Evolutionary conservation across 2,888 invertebrate species (phyloP).

Genomic region (Acleris holmiana): DNA sequence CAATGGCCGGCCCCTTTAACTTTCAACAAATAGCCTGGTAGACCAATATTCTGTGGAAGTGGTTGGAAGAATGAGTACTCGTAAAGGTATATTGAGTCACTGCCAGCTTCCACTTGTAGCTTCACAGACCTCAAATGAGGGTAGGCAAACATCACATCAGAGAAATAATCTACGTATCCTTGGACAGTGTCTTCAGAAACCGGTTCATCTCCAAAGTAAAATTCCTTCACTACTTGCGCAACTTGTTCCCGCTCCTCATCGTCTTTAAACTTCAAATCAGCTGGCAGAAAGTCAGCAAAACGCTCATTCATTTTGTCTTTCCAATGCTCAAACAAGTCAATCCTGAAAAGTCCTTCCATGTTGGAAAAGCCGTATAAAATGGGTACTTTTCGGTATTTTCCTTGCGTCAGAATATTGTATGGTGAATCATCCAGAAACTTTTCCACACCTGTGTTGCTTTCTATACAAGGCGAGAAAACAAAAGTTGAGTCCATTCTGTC

Average conservation of each 20-base stretch:
- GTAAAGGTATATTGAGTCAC: slow-evolving; percentile 56
- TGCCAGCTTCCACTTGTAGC: slow-evolving; percentile 48
- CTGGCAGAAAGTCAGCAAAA: slow-evolving; percentile 61
- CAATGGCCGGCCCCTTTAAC: slow-evolving; percentile 54
- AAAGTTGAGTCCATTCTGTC: slow-evolving; percentile 27
- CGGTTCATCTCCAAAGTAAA: slow-evolving; percentile 55
- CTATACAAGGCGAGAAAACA: slow-evolving; percentile 47
- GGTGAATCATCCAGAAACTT: slow-evolving; percentile 55
- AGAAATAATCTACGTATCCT: slow-evolving; percentile 52
- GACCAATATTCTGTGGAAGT: slow-evolving; percentile 40
- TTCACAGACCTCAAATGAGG: slow-evolving; percentile 50
- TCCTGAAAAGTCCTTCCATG: slow-evolving; percentile 53
- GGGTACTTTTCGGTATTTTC: slow-evolving; percentile 50
- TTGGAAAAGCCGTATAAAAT: slow-evolving; percentile 55
- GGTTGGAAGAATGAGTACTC: slow-evolving; percentile 50
- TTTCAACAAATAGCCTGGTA: slow-evolving; percentile 46
- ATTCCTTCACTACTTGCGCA: slow-evolving; percentile 49
- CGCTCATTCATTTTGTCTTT: slow-evolving; percentile 55
- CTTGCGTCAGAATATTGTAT: slow-evolving; percentile 49
- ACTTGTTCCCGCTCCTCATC: slow-evolving; percentile 50
- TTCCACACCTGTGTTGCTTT: slow-evolving; percentile 45
- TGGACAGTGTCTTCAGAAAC: slow-evolving; percentile 47
- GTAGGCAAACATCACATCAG: slow-evolving; percentile 62
- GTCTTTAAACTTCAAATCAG: slow-evolving; percentile 54
- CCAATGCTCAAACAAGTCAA: slow-evolving; percentile 49